phyloP scores from a whole-genome alignment of 1,140 invertebrate species.

The Spodoptera litura region DNA sequence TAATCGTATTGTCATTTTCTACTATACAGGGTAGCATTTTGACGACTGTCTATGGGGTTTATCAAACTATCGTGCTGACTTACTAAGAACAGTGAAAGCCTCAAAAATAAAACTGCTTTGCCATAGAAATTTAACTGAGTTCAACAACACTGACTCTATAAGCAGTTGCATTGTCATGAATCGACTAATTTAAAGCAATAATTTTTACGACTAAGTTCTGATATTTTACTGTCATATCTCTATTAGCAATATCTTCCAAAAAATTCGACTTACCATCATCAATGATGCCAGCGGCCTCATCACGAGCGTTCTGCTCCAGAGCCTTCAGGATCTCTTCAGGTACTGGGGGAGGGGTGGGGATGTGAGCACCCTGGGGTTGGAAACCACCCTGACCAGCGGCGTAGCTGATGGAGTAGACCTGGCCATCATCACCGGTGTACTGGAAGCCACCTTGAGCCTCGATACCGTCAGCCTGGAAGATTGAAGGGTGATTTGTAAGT shows the following conservation, averaged over 20 bases:
- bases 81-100: too few species aligned
- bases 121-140: too few species aligned
- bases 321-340: conserved; percentile 89
- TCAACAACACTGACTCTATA: too few species aligned
- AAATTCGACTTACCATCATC: conserved; percentile 75
- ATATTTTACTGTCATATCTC: too few species aligned
- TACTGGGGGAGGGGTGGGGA: conserved; percentile 89
- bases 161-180: too few species aligned
- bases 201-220: too few species aligned
- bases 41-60: too few species aligned
- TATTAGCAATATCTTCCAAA: neutral
- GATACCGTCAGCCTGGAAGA: conserved; percentile 86
- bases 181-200: too few species aligned
- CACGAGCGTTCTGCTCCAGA: conserved; percentile 87
- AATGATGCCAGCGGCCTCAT: conserved; percentile 81
- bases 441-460: conserved; percentile 87
- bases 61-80: too few species aligned
- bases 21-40: too few species aligned
- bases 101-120: too few species aligned
- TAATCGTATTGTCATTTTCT: too few species aligned
- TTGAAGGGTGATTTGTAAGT: neutral
- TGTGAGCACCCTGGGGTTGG: conserved; percentile 87
- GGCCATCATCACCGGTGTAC: conserved; percentile 89
- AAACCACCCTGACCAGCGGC: conserved; percentile 87
- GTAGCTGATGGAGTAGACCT: conserved; percentile 89